phyloP scores from a whole-genome alignment of 2,888 invertebrate genomes.

The Chymomyza procnemis region DNA sequence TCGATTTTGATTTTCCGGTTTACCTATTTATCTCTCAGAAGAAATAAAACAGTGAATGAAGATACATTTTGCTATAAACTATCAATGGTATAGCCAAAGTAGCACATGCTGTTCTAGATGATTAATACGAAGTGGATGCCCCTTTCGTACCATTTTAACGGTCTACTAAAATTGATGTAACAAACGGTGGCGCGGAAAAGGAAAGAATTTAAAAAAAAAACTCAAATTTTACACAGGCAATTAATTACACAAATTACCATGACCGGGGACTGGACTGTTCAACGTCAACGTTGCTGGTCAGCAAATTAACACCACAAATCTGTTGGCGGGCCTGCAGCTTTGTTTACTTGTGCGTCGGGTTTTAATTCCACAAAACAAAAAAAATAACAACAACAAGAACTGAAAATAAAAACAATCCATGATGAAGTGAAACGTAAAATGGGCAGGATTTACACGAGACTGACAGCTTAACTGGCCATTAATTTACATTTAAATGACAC shows the following conservation, averaged over 20 bases:
- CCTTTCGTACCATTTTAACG: background rate
- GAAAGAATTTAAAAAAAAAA: slow-evolving; percentile 46
- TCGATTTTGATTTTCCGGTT: too few relatives aligned
- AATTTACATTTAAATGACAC: slow-evolving; percentile 65
- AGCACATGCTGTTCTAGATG: background rate
- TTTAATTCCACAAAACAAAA: slow-evolving; percentile 28
- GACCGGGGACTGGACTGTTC: slow-evolving; percentile 21
- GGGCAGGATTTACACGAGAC: slow-evolving; percentile 18
- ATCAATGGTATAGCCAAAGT: too few relatives aligned
- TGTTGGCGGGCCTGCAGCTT: slow-evolving; percentile 18
- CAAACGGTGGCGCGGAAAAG: too few relatives aligned
- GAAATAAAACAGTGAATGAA: too few relatives aligned
- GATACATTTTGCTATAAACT: too few relatives aligned
- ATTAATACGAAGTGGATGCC: background rate
- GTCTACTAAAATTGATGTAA: slow-evolving; percentile 30
- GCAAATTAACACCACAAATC: slow-evolving; percentile 73
- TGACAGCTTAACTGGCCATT: slow-evolving; percentile 73
- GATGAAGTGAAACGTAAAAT: slow-evolving; percentile 30
- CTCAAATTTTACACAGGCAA: slow-evolving; percentile 70
- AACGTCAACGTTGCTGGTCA: slow-evolving; percentile 40
- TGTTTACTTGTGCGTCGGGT: slow-evolving; percentile 4
- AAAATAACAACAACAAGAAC: slow-evolving; percentile 15
- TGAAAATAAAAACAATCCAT: slow-evolving; percentile 9
- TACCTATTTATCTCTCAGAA: too few relatives aligned
- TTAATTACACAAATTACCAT: slow-evolving; percentile 62